Evolutionary conservation across 2,797 vertebrate species (phyloP).

Genomic region (Mareca penelope): DNA sequence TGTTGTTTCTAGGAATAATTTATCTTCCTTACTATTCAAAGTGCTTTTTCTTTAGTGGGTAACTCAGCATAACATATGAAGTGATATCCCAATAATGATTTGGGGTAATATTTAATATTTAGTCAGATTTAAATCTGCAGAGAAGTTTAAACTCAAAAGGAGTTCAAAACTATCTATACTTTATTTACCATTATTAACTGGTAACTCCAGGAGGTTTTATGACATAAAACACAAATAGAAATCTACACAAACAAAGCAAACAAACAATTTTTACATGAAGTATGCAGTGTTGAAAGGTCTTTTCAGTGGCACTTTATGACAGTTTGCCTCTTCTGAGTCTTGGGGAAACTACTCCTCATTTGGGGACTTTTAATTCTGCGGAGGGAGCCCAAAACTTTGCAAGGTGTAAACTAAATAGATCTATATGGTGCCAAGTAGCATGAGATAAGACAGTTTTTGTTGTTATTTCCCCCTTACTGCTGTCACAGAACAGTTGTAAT

Average conservation of each 20-base stretch:
- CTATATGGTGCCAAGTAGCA: slow-evolving; percentile 72
- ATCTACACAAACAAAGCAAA: slow-evolving; percentile 80
- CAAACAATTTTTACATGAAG: slow-evolving; percentile 79
- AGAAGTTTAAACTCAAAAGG: slow-evolving; percentile 75
- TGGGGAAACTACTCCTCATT: slow-evolving; percentile 74
- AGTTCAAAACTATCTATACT: slow-evolving; percentile 73
- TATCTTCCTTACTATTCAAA: slow-evolving; percentile 77
- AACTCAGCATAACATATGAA: slow-evolving; percentile 77
- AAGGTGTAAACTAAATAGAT: slow-evolving; percentile 74
- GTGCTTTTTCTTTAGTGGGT: slow-evolving; percentile 80
- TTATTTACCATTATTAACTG: slow-evolving; percentile 76
- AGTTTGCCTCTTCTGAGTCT: slow-evolving; percentile 78
- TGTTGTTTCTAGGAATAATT: slow-evolving; percentile 68
- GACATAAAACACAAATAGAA: slow-evolving; percentile 81
- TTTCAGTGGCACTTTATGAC: slow-evolving; percentile 79
- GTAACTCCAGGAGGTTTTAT: slow-evolving; percentile 77
- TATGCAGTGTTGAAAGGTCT: slow-evolving; percentile 81
- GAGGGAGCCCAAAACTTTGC: slow-evolving; percentile 76
- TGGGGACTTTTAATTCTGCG: slow-evolving; percentile 69
- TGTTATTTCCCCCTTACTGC: slow-evolving; percentile 67
- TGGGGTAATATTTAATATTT: slow-evolving; percentile 63
- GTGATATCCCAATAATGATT: slow-evolving; percentile 75
- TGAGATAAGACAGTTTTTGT: slow-evolving; percentile 64
- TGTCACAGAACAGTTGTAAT: slow-evolving; percentile 30
- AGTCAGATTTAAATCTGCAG: slow-evolving; percentile 71